A percentile compares a stretch with the other conserved stretches of the same genome.
phyloP scores from a whole-genome alignment of 2,113 vertebrate genomes.

The Xenus cinereus region DNA sequence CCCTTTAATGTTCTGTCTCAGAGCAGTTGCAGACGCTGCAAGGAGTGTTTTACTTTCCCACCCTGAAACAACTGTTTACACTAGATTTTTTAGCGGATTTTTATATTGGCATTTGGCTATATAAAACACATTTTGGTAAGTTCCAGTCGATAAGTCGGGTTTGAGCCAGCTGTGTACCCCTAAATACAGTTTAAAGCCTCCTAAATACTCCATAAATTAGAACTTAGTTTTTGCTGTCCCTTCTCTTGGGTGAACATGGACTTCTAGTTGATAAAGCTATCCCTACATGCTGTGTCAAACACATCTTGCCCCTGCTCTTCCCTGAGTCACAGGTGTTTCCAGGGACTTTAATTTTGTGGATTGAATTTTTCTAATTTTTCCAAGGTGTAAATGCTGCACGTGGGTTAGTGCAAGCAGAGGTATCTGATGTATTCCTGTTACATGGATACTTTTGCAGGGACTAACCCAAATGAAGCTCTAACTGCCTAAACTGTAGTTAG shows the following conservation, averaged over 20 bases:
- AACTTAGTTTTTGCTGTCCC: background rate
- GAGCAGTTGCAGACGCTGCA: background rate
- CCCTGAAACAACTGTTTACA: background rate
- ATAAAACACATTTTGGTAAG: background rate
- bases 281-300: background rate
- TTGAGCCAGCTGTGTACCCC: background rate
- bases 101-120: background rate
- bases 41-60: background rate
- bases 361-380: background rate
- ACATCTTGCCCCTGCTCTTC: background rate
- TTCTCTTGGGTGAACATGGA: background rate
- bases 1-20: background rate
- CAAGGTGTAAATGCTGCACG: accelerated
- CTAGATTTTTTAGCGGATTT: background rate
- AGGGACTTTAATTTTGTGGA: background rate
- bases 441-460: accelerated
- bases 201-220: background rate
- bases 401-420: background rate
- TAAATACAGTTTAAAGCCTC: background rate
- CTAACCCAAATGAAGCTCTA: background rate
- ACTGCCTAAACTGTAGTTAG: background rate
- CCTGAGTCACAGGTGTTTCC: background rate
- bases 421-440: accelerated
- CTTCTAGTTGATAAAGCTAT: background rate
- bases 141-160: background rate